Base-by-base conservation (phyloP, 2,888 invertebrate species). In the Pecten maximus region DNA sequence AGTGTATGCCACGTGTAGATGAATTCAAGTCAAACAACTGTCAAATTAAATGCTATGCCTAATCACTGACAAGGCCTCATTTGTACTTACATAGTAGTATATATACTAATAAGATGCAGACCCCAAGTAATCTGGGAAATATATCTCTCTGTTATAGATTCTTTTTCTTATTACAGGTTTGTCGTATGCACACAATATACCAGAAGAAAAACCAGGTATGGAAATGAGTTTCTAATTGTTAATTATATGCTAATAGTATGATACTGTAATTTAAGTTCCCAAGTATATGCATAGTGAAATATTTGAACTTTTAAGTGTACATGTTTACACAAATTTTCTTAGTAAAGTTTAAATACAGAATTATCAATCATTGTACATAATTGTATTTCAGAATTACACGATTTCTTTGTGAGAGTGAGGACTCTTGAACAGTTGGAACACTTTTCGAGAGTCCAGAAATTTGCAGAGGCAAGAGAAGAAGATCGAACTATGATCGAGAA, bases 361-460 rank as follows among this genome's bases (percentile, higher is more conserved):
- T 10, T 44, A 44, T 44, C 44, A 10, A 44, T 12, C 44, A 10
- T n/a, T n/a, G n/a, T n/a, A n/a, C n/a, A 16, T 60, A 3, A n/a
- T 60, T 60, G 0, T 40, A 23, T 91, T 88, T 88, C 91, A 93
- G 94, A 92, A 40, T 89, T 95, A 39, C 92, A 94, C 48, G 94
- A 94, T 28, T 95, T 95, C 88, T 93, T 95, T 54, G 92, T 94
- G 10, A 92, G 94, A 89, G 95, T 95, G 40, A 93, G 93, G 87
- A 94, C 95, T n/a, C 93, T 95, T 92, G 95, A 95, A 88, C 94
- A 94, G 40, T 91, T 95, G 44, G 95, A 95, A 40, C 94, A 94
- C 88, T 94, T 93, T 91, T 88, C 93, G 54, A 91, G 93, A 88
- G 91, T 95, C 23, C 93, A 94, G 88, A 93, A 92, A 50, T 93